These are phyloP conservation scores for Scyliorhinus canicula DNA, from an alignment of 2,797 vertebrate genomes.

Conservation along the genomic window DNA sequence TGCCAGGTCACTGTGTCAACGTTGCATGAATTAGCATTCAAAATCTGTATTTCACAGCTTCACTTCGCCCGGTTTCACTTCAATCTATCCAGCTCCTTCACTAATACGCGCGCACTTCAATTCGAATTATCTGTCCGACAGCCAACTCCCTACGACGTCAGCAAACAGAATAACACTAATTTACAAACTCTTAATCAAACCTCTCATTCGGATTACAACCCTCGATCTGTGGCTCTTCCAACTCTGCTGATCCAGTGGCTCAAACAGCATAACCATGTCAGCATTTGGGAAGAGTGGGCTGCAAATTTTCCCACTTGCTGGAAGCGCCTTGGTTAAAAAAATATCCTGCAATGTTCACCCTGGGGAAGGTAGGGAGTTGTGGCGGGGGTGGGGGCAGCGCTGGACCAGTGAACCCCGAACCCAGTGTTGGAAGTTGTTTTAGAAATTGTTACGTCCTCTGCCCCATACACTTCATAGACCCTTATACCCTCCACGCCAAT, in stretches of 20 bases:
- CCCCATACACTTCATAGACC: too few species aligned
- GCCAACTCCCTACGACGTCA: not conserved
- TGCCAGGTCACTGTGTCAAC: not conserved
- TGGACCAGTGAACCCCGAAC: too few species aligned
- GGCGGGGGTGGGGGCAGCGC: too few species aligned
- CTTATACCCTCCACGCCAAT: too few species aligned
- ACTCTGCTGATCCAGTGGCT: not conserved
- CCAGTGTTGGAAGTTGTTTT: too few species aligned
- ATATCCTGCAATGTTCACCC: too few species aligned
- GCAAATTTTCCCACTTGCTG: too few species aligned
- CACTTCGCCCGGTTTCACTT: not conserved
- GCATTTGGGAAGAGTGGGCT: not conserved
- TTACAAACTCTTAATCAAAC: not conserved
- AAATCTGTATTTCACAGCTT: not conserved
- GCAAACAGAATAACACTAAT: not conserved
- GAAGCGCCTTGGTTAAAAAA: too few species aligned
- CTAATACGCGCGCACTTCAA: not conserved
- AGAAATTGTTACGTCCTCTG: too few species aligned
- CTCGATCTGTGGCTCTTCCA: not conserved
- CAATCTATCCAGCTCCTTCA: not conserved
- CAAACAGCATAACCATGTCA: not conserved
- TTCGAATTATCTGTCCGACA: not conserved
- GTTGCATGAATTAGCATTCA: not conserved
- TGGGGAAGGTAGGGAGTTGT: rapidly evolving
- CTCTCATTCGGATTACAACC: not conserved